A percentile compares a stretch with the other conserved stretches of the same genome.
Conservation (phyloP, 64 coral and sea anemone species). For the Dendrophyllia cribrosa region DNA sequence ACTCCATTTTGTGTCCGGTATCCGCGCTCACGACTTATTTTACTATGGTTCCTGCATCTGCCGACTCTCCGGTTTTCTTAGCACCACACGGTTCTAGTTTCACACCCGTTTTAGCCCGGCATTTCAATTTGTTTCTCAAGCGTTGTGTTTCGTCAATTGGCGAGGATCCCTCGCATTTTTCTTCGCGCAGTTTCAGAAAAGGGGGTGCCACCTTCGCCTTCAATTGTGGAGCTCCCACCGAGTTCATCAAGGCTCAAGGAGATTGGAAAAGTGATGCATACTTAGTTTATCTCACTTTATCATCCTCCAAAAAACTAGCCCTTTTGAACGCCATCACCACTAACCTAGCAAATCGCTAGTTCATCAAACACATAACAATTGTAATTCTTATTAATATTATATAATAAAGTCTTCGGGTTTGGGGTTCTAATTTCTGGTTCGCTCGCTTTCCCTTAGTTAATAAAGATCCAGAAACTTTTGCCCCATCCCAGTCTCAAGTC, state of each 20-base stretch:
- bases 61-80: constrained; percentile 17
- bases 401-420: neutral
- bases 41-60: neutral
- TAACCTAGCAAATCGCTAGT: neutral
- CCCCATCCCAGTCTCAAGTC: no score
- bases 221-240: constrained; percentile 39
- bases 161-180: constrained; percentile 13
- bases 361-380: neutral
- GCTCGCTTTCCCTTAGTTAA: neutral
- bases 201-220: constrained; percentile 55
- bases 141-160: constrained; percentile 26
- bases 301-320: neutral
- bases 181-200: constrained; percentile 56
- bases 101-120: constrained; percentile 28
- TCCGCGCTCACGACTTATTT: constrained; percentile 8
- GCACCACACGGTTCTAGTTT: neutral
- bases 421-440: neutral
- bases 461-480: no score
- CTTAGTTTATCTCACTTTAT: constrained; percentile 40
- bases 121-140: constrained; percentile 59
- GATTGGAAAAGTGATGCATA: constrained; percentile 56
- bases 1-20: constrained; percentile 17
- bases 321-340: neutral
- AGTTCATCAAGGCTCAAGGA: constrained; percentile 56
- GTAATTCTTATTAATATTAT: neutral